Percentiles rank a stretch among this genome's conserved stretches.
These are phyloP conservation scores for Phycodurus eques DNA, from an alignment of 2,113 vertebrate species.

Conservation along the genomic window DNA sequence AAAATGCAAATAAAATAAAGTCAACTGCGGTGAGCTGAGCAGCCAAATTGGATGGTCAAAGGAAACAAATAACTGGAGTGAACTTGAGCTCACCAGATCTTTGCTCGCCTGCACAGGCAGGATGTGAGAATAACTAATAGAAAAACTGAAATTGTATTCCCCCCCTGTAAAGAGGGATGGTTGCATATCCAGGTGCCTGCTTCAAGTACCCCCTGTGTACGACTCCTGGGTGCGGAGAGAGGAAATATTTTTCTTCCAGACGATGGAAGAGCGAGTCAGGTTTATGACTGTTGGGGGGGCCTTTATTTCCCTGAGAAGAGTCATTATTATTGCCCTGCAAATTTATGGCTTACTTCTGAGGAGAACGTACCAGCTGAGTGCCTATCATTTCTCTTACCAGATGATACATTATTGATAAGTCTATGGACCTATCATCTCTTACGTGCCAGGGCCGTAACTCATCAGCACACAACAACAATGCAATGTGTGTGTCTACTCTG, in stretches of 20 bases:
- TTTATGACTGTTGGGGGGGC: conserved; percentile 74
- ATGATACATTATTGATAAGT: conserved; percentile 76
- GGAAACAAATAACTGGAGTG: conserved; percentile 23
- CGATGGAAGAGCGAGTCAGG: conserved; percentile 73
- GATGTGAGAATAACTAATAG: conserved; percentile 62
- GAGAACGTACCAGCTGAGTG: conserved; percentile 66
- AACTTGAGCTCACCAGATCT: conserved; percentile 32
- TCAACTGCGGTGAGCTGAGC: not conserved
- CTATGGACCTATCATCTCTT: conserved; percentile 68
- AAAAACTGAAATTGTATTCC: conserved; percentile 67
- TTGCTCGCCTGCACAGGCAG: conserved; percentile 44
- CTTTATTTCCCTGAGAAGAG: conserved; percentile 77
- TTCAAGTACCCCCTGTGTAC: conserved; percentile 64
- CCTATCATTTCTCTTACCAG: conserved; percentile 72
- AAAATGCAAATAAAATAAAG: not conserved
- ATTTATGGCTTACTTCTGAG: conserved; percentile 73
- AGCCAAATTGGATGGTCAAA: conserved; percentile 6
- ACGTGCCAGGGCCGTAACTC: conserved; percentile 63
- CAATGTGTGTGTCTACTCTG: conserved; percentile 35
- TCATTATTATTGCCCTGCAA: conserved; percentile 75
- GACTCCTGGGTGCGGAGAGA: conserved; percentile 66
- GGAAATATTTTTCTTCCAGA: conserved; percentile 71
- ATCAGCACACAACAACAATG: conserved; percentile 49
- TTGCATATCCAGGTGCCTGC: conserved; percentile 69
- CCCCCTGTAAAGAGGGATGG: conserved; percentile 67